Evolutionary conservation across 2,797 vertebrate species (phyloP).

Genomic region (Limosa lapponica): DNA sequence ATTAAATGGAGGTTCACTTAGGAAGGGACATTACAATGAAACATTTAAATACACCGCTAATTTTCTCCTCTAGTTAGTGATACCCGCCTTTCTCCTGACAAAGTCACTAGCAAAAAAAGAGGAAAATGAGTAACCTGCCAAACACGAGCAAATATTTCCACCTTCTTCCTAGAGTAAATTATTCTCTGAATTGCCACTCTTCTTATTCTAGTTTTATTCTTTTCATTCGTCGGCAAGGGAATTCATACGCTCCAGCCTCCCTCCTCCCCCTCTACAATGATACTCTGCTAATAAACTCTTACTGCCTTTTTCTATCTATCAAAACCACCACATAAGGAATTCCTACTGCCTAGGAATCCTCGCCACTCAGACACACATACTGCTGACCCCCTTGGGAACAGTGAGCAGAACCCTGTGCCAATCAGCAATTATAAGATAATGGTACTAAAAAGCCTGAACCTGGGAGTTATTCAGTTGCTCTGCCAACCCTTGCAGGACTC

Average conservation of each 20-base stretch:
- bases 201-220: conserved; percentile 35
- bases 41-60: conserved; percentile 54
- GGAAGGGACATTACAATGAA: conserved; percentile 53
- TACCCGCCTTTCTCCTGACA: conserved; percentile 4
- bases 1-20: conserved; percentile 64
- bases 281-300: conserved; percentile 47
- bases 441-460: conserved; percentile 51
- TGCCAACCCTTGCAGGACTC: conserved; percentile 31
- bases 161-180: conserved; percentile 13
- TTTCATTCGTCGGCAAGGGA: conserved; percentile 30
- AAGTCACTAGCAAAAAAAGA: background rate
- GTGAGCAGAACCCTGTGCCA: conserved; percentile 26
- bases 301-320: conserved; percentile 16
- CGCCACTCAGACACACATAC: background rate
- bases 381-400: background rate
- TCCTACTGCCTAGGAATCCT: background rate
- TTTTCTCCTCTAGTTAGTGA: conserved; percentile 34
- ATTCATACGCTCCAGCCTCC: background rate
- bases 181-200: conserved; percentile 20
- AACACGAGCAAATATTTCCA: conserved; percentile 22
- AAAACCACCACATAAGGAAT: background rate
- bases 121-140: conserved; percentile 21
- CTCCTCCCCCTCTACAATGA: background rate
- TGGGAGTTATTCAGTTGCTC: conserved; percentile 11
- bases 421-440: conserved; percentile 61